phyloP scores from a whole-genome alignment of 2,888 invertebrate species.

The Apoda limacodes region DNA sequence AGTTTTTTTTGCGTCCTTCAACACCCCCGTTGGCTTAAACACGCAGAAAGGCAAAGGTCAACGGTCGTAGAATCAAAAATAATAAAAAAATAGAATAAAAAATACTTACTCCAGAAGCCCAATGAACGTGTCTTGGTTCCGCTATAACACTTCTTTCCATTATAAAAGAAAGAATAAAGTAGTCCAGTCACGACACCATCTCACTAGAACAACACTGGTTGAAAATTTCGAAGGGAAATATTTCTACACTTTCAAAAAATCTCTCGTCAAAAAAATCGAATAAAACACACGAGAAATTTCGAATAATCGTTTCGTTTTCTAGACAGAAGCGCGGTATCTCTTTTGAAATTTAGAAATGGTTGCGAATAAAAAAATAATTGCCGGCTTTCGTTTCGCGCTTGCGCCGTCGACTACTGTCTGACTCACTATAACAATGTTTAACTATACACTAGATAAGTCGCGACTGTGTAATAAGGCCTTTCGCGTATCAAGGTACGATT shows the following conservation, averaged over 20 bases:
- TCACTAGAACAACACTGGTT: conserved; percentile 35
- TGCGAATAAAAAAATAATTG: conserved; percentile 50
- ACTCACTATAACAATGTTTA: conserved; percentile 42
- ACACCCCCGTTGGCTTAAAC: too few relatives aligned
- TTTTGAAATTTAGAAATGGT: too few relatives aligned
- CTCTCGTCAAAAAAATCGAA: conserved; percentile 24
- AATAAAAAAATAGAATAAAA: too few relatives aligned
- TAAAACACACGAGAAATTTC: conserved; percentile 32
- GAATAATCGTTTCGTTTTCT: conserved; percentile 45
- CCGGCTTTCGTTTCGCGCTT: conserved; percentile 36
- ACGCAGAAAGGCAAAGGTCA: too few relatives aligned
- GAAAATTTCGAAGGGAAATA: too few relatives aligned
- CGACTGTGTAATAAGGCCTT: too few relatives aligned
- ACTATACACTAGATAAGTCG: too few relatives aligned
- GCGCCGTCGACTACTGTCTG: conserved; percentile 35
- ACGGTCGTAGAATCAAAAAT: too few relatives aligned
- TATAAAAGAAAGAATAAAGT: conserved; percentile 32
- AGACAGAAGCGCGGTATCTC: conserved; percentile 32
- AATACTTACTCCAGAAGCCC: conserved; percentile 60
- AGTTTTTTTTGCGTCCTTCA: too few relatives aligned
- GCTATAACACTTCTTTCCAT: conserved; percentile 64
- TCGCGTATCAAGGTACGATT: too few relatives aligned
- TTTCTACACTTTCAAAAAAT: too few relatives aligned
- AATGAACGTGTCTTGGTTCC: conserved; percentile 50
- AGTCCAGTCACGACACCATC: conserved; percentile 44